A percentile compares a stretch with the other conserved stretches of the same genome.
These are phyloP conservation scores for Ridgeia piscesae DNA, from an alignment of 1,140 invertebrate genomes.

Conservation along the genomic window DNA sequence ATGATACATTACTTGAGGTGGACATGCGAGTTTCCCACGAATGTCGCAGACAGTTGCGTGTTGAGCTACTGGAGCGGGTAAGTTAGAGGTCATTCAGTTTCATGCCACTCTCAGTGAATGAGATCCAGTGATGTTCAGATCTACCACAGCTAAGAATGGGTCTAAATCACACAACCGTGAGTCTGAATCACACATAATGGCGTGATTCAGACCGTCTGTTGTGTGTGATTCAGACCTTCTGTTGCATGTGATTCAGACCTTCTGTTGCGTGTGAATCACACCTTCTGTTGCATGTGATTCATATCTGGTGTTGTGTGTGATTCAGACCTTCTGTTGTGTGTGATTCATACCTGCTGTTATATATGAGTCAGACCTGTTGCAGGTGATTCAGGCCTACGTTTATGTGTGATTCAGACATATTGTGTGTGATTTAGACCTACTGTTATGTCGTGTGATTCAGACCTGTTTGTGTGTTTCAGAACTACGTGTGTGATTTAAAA, in stretches of 20 bases:
- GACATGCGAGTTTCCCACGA: conserved; percentile 76
- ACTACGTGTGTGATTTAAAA: neutral
- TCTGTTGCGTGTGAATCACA: neutral
- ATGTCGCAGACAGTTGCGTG: conserved; percentile 79
- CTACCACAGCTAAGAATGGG: neutral
- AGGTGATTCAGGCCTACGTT: neutral
- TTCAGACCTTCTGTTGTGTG: neutral
- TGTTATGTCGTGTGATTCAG: neutral
- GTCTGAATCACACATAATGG: neutral
- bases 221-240: neutral
- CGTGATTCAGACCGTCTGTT: neutral
- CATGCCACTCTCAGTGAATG: neutral
- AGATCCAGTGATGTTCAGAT: neutral
- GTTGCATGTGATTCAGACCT: neutral
- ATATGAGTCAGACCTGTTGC: neutral
- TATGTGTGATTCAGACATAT: neutral
- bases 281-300: neutral
- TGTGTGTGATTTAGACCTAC: neutral
- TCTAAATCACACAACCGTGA: neutral
- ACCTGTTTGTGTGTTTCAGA: neutral
- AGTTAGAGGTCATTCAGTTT: conserved; percentile 19
- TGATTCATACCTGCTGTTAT: neutral
- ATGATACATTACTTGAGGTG: conserved; percentile 74
- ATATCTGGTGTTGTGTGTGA: neutral
- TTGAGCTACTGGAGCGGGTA: conserved; percentile 79